Conservation (phyloP, 2,797 vertebrate genomes). For the Artibeus jamaicensis region DNA sequence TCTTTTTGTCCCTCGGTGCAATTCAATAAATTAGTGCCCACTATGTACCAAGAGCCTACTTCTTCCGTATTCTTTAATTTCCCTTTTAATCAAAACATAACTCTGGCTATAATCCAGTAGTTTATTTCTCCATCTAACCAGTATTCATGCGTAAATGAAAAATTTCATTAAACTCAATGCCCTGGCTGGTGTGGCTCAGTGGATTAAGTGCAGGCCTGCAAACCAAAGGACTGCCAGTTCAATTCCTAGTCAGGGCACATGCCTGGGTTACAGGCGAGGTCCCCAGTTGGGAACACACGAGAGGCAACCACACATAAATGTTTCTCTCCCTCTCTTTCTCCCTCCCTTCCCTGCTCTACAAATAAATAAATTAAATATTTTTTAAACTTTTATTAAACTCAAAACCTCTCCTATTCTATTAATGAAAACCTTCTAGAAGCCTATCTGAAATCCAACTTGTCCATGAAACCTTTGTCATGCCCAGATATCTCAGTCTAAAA, state of each 20-base stretch:
- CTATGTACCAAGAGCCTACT: neutral
- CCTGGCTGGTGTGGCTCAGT: too few species aligned
- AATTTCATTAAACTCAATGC: neutral
- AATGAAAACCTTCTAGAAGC: neutral
- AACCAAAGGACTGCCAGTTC: too few species aligned
- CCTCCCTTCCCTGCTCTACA: too few species aligned
- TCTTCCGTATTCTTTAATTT: neutral
- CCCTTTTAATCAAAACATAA: neutral
- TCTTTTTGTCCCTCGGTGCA: neutral
- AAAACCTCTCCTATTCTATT: constrained; percentile 29
- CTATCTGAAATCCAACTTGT: neutral
- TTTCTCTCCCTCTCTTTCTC: too few species aligned
- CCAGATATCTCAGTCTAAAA: neutral
- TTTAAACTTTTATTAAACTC: neutral
- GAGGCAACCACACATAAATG: too few species aligned
- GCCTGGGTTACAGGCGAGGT: too few species aligned
- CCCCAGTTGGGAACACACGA: too few species aligned
- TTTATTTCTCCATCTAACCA: neutral
- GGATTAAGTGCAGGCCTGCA: too few species aligned
- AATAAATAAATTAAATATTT: too few species aligned
- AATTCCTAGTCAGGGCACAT: too few species aligned
- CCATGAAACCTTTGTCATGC: neutral
- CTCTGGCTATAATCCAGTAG: neutral
- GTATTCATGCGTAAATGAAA: neutral
- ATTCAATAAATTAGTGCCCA: neutral